Base-by-base conservation (phyloP, 2,113 vertebrate genomes). In the Ailurus styani region DNA sequence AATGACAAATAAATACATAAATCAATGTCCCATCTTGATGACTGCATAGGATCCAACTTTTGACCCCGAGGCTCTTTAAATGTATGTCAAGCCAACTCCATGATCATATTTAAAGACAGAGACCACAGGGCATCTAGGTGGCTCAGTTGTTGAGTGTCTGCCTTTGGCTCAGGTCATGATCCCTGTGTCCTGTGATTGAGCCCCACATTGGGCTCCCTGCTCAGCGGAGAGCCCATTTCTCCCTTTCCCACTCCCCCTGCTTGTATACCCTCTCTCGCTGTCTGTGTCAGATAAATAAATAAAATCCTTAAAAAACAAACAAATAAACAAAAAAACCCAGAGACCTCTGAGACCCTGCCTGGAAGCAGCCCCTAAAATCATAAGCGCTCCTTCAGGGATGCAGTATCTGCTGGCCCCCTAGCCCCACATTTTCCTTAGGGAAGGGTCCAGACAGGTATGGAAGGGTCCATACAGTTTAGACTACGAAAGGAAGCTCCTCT, bases 41-140 rank as follows among this genome's bases (percentile, higher is more conserved):
- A 57, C 5, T 20, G 9, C 34, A 34, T 40, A 27, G 78, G 40
- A 79, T 82, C 23, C 25, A 42, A 31, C 40, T 81, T 79, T 72
- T 37, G 23, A 54, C 31, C 6, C 10, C 18, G 11, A 40, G 7
- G 68, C 9, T 40, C 34, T 70, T 81, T 23, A 55, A 55, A 92
- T 29, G 50, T n/a, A 42, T 31, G n/a, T 77, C 40, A 55, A 42
- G 66, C 37, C n/a, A 47, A 72, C 21, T 40, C 45, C 5, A 11
- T 31, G 47, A 40, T 64, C 57, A 29, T 52, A 20, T 81, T 84
- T 87, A 84, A 84, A 73, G 60, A 68, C 40, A 93, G 85, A 95
- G 25, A 18, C 47, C 7, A n/a, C n/a, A n/a, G n/a, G n/a, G n/a
- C n/a, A n/a, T n/a, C n/a, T n/a, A n/a, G n/a, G n/a, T n/a, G n/a